Evolutionary conservation across 2,888 invertebrate species (phyloP), one percentile per base, ranked within the genome.

Genomic region (Idaea aversata): DNA sequence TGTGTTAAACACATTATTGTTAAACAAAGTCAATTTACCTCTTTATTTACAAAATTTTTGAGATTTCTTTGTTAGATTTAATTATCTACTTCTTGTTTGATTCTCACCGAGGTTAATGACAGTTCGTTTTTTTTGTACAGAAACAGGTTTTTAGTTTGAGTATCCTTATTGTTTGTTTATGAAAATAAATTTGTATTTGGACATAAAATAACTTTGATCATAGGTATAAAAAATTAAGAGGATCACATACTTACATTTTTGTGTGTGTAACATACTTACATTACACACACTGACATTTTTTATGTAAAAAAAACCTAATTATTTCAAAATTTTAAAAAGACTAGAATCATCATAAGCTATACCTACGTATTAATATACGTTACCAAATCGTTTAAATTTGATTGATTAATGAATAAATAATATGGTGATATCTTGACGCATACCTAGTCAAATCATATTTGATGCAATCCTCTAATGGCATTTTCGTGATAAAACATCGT

Each of bases 71-170:
- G 61, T 57, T 62, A 15, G 61, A 63, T 57, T 65, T 63, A 61
- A 73, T 66, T 70, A 68, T 65, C 13, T 15, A 70, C 72, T 67
- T 59, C 64, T 35, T 5, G 6, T 59, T 7, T 59, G 58, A 63
- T 73, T 47, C 47, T 47, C 47, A 10, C 47, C 47, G 47, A 47
- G 47, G 47, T 47, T 47, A 47, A 13, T 47, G 47, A 47, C 47
- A 10, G 47, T 47, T 10, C 7, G 1, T 25, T 25, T 7, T 47
- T 47, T 47, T 10, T 6, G 47, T 2, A 47, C 47, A 10, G 7
- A 36, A 47, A 47, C 47, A 13, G 47, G 47, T 47, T 47, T 47
- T 47, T 10, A 38, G 47, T 47, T 5, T 47, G 4, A 7, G 5
- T 47, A 7, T 10, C 13, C 13, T 5, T 36, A 47, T 47, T 47